Conservation (phyloP, 30 jellyfish, hydroid and myxozoan species). For the Aurelia sp. region DNA sequence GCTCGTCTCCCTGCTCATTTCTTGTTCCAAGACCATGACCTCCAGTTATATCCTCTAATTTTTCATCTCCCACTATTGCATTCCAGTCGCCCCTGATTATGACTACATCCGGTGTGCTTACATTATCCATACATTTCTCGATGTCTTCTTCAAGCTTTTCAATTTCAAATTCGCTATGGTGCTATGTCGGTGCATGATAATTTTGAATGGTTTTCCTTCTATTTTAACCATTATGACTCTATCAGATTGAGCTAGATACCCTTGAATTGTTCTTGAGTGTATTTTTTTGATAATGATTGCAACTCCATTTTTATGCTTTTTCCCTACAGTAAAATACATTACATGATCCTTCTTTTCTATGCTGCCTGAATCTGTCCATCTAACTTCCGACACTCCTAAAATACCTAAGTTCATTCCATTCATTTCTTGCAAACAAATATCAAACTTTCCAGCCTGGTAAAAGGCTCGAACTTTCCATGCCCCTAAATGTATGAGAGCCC, state of each 20-base stretch:
- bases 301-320: constrained; percentile 6
- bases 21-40: neutral
- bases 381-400: constrained; percentile 9
- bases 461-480: constrained; percentile 37
- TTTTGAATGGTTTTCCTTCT: constrained; percentile 35
- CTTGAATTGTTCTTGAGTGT: constrained; percentile 7
- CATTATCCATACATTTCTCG: neutral
- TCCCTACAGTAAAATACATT: neutral
- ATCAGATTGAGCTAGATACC: constrained; percentile 7
- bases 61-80: constrained; percentile 1
- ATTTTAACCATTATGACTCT: constrained; percentile 28
- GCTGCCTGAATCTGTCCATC: constrained; percentile 12
- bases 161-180: constrained; percentile 9
- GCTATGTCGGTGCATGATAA: constrained; percentile 36
- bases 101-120: neutral
- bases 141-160: constrained; percentile 33
- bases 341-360: neutral
- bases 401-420: constrained; percentile 13
- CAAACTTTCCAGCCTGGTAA: constrained; percentile 36
- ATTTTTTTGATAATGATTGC: neutral
- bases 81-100: constrained; percentile 13
- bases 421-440: constrained; percentile 16
- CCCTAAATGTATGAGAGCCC: constrained; percentile 15
- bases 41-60: neutral
- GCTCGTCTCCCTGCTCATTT: constrained; percentile 12